These are phyloP conservation scores for Luehdorfia chinensis DNA, from an alignment of 1,140 invertebrate genomes.

Conservation along the genomic window DNA sequence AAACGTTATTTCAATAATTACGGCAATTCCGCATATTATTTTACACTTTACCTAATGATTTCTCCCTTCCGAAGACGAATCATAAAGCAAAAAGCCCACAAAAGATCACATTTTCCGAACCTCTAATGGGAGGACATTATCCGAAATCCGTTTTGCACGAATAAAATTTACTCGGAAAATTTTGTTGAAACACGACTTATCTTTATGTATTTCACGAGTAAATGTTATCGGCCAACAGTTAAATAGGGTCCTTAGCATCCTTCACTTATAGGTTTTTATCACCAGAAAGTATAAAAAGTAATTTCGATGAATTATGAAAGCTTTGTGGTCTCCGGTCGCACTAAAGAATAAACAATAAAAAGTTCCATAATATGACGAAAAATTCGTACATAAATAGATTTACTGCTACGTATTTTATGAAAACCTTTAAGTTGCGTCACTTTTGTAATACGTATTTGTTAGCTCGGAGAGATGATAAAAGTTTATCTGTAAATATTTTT, in stretches of 20 bases:
- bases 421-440: conserved; percentile 35
- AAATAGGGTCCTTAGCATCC: conserved; percentile 47
- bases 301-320: conserved; percentile 56
- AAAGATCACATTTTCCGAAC: conserved; percentile 51
- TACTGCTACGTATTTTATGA: not conserved
- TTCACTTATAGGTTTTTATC: conserved; percentile 45
- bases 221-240: conserved; percentile 56
- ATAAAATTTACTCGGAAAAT: conserved; percentile 52
- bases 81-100: conserved; percentile 39
- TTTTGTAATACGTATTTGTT: conserved; percentile 31
- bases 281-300: conserved; percentile 49
- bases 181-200: conserved; percentile 52
- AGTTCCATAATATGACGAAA: conserved; percentile 26
- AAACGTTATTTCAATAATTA: conserved; percentile 9
- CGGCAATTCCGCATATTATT: conserved; percentile 6
- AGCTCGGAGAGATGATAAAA: conserved; percentile 28
- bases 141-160: conserved; percentile 52
- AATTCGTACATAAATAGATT: too few species aligned
- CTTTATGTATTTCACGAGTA: conserved; percentile 57
- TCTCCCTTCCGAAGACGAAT: conserved; percentile 23
- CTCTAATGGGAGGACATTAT: conserved; percentile 58
- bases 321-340: conserved; percentile 27
- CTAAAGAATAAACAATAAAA: conserved; percentile 46
- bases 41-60: conserved; percentile 13
- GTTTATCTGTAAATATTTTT: conserved; percentile 27